Base-by-base conservation (phyloP, 2,888 invertebrate species). In the Panzeria rudis region DNA sequence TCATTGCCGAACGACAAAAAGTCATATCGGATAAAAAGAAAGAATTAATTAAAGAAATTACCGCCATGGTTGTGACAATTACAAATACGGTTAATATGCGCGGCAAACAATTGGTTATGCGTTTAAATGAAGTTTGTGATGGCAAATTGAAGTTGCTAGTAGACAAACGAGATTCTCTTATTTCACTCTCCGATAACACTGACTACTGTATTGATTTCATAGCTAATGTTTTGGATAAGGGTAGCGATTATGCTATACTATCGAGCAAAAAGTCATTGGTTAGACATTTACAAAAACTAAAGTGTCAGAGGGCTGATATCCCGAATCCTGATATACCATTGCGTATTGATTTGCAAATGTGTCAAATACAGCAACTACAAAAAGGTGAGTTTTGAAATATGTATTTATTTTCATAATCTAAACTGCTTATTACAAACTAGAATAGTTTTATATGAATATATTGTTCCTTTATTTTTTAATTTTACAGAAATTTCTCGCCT, bases 181-280 rank as follows among this genome's bases (percentile, higher is more conserved):
- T 96, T 90, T 95, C 96, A 90, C 94, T 97, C 15, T 96, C 97
- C 0, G 95, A 95, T 90, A 95, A 97, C 91, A 97, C 98, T 17
- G 97, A 97, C 93, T 97, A 98, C 93, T 97, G 97, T 92, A 96
- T 97, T 88, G 94, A 95, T 87, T 97, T 98, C 93, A 97, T 97
- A 77, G 95, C 95, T 89, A 94, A 95, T 88, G 97, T 97, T 38
- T 93, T 98, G 64, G 95, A 95, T 47, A 95, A 95, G 90, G 97
- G 97, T 86, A 96, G 96, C 88, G 97, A 97, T 92, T 96, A 96
- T 93, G 97, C 97, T 59, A 94, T 97, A 88, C 93, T 97, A 86
- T 96, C 96, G 91, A 95, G 96, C 92, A 97, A 97, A 94, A 96
- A 95, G 93, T 95, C 95, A 87, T 94, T 95, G 83, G 95, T 95